Evolutionary conservation across 2,888 invertebrate genomes (phyloP), one percentile per base, ranked within the genome.

Genomic region (Conus canariensis): DNA sequence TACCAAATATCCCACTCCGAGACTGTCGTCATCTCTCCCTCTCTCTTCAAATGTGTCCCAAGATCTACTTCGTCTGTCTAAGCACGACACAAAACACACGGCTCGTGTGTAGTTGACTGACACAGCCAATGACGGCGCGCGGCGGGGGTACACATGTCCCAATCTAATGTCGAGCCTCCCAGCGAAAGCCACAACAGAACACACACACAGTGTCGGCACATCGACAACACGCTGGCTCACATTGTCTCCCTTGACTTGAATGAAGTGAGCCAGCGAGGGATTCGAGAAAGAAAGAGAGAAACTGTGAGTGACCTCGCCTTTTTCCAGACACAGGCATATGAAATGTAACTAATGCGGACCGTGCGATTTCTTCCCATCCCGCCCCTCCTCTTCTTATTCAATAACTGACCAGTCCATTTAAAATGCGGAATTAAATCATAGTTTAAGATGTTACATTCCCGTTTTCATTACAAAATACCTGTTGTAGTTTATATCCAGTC

Each of bases 181-280:
- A 85, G 89, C 85, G 74, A 85, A 74, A 87, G 83, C 88, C 82
- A 82, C 82, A 88, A 88, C 83, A 83, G 67, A 80, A 88, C 88
- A 89, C 83, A 88, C 82, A 85, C 87, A 87, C 56, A 87, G 74
- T 70, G 56, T 74, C 74, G 64, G 89, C 89, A 85, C 89, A 64
- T 83, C 89, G 80, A 83, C 83, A 82, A 89, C 89, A 89, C 89
- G 56, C 67, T 60, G 70, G 89, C 89, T 85, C 85, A 89, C 89
- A 89, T 89, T 89, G 89, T 89, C 89, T 89, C 85, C 87, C 85
- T 67, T 45, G 60, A 83, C 82, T 83, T 89, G 83, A 89, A 89
- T 60, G 56, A 83, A 82, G 88, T 89, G 88, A 85, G 89, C 89
- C 67, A 89, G 85, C 85, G 58, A 85, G 45, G 82, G 82, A 82